Conservation (phyloP, 2,113 vertebrate species). For the Perognathus longimembris region DNA sequence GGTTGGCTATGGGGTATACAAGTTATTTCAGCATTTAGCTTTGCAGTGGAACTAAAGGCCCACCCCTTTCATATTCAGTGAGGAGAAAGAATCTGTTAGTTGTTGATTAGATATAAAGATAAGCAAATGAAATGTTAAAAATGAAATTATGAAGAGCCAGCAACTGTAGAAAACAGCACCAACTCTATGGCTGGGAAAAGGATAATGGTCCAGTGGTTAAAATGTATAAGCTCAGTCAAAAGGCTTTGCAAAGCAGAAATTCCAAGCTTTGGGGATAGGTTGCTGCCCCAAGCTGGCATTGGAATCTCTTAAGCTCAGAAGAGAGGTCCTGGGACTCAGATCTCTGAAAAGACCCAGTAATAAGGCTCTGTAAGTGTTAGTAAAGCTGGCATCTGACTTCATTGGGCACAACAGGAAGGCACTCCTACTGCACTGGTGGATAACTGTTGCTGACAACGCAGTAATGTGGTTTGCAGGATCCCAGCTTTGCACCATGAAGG, state of each 20-base stretch:
- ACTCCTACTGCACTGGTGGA: background rate
- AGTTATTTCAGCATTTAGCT: background rate
- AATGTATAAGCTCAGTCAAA: background rate
- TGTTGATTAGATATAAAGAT: background rate
- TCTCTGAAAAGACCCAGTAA: background rate
- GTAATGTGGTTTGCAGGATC: background rate
- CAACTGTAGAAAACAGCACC: background rate
- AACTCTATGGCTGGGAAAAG: background rate
- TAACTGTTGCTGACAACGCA: background rate
- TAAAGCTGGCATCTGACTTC: background rate
- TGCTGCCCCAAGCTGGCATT: background rate
- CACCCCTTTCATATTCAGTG: background rate
- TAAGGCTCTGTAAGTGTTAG: background rate
- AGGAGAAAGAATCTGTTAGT: background rate
- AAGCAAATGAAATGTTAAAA: background rate
- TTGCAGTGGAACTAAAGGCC: background rate
- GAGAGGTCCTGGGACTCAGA: background rate
- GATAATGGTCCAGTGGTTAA: background rate
- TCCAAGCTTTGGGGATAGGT: background rate
- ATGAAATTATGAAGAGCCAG: background rate
- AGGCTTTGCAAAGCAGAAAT: background rate
- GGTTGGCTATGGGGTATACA: background rate
- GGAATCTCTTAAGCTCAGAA: background rate
- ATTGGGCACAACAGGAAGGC: background rate
- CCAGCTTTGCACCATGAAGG: background rate